Conservation (phyloP, 2,797 vertebrate species). For the Pelobates cultripes region DNA sequence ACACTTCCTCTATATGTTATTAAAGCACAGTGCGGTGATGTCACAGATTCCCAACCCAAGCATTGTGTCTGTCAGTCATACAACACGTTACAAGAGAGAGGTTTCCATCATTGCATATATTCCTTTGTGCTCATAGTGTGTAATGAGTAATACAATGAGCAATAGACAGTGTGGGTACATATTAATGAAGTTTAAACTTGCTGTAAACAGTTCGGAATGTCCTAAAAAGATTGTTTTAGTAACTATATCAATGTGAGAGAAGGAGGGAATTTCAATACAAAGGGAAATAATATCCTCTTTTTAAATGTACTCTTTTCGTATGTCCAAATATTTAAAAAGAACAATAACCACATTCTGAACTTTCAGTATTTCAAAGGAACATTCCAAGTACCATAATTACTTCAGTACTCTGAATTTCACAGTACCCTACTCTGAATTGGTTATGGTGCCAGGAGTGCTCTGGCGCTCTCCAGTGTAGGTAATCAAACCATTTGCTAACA, state of each 20-base stretch:
- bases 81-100: constrained; percentile 5
- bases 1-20: not conserved
- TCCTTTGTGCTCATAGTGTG: not conserved
- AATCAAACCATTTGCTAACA: too few species aligned
- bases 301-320: too few species aligned
- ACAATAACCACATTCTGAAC: too few species aligned
- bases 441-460: too few species aligned
- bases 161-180: not conserved
- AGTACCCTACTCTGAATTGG: too few species aligned
- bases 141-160: not conserved
- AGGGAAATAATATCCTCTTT: too few species aligned
- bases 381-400: too few species aligned
- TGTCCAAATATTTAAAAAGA: too few species aligned
- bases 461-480: too few species aligned
- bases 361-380: too few species aligned
- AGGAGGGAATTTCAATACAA: too few species aligned
- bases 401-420: too few species aligned
- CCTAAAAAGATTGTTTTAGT: not conserved
- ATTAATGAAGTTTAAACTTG: not conserved
- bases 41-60: constrained; percentile 5
- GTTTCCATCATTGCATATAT: not conserved
- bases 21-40: not conserved
- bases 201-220: constrained; percentile 14
- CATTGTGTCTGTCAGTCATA: constrained; percentile 4
- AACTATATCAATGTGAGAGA: not conserved